Evolutionary conservation across 2,888 invertebrate species (phyloP).

Genomic region (Andrena haemorrhoa): DNA sequence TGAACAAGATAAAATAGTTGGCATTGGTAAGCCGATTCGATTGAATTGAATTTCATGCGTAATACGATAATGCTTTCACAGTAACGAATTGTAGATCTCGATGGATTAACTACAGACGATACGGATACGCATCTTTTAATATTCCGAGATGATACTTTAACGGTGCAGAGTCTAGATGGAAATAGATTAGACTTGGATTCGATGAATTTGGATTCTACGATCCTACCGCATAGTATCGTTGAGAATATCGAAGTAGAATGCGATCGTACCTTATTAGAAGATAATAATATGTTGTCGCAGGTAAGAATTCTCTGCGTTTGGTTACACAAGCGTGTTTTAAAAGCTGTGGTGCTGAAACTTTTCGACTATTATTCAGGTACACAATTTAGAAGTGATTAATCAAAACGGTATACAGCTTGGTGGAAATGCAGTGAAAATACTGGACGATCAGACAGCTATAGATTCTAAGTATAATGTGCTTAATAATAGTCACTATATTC

Average conservation of each 20-base stretch:
- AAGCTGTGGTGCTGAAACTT: not conserved
- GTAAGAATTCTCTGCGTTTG: constrained; percentile 60
- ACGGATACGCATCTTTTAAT: constrained; percentile 80
- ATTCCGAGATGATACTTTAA: constrained; percentile 81
- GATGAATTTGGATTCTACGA: constrained; percentile 80
- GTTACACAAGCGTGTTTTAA: not conserved
- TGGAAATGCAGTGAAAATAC: constrained; percentile 75
- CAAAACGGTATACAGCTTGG: constrained; percentile 76
- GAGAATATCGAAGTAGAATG: constrained; percentile 79
- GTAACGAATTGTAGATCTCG: constrained; percentile 75
- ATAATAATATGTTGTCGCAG: constrained; percentile 79
- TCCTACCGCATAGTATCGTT: constrained; percentile 77
- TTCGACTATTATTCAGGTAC: constrained; percentile 69
- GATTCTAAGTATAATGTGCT: constrained; percentile 76
- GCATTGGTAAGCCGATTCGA: constrained; percentile 76
- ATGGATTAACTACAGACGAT: constrained; percentile 78
- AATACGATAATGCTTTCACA: constrained; percentile 3
- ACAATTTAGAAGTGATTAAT: constrained; percentile 79
- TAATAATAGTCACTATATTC: constrained; percentile 75
- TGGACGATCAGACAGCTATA: constrained; percentile 76
- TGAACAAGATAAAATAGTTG: constrained; percentile 79
- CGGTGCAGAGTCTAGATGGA: constrained; percentile 78
- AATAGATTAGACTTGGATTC: constrained; percentile 79
- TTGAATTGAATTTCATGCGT: not conserved
- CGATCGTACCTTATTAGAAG: constrained; percentile 76